phyloP scores from a whole-genome alignment of 2,797 vertebrate species.

The Psittacula echo region DNA sequence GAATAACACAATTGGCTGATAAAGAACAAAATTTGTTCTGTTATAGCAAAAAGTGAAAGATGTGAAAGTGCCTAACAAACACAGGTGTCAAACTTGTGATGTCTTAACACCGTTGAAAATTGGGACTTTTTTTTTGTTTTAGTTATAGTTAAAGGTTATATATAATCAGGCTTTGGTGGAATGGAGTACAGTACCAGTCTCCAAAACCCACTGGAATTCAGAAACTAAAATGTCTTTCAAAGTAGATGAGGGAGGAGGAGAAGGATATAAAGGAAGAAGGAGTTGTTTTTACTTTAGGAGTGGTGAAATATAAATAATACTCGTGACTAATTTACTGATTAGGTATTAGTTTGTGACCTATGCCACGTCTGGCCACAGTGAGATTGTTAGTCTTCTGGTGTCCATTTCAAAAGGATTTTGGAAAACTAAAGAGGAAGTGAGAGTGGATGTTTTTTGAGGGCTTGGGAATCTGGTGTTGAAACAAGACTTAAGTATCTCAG shows the following conservation, averaged over 20 bases:
- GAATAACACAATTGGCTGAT: not conserved
- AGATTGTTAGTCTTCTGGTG: not conserved
- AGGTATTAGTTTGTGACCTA: not conserved
- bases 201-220: not conserved
- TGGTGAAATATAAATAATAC: not conserved
- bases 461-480: not conserved
- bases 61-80: not conserved
- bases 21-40: not conserved
- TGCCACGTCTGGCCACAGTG: not conserved
- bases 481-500: conserved; percentile 6
- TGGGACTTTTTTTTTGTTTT: not conserved
- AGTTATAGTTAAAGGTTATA: not conserved
- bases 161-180: not conserved
- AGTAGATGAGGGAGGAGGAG: not conserved
- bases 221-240: not conserved
- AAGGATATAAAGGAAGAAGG: not conserved
- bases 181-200: not conserved
- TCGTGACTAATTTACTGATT: not conserved
- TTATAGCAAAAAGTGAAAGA: not conserved
- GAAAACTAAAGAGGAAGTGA: not conserved
- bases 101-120: not conserved
- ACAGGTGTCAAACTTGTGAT: not conserved
- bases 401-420: not conserved
- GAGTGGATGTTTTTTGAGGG: not conserved
- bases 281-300: not conserved